These are phyloP conservation scores for Darevskia mixta DNA, from an alignment of 2,797 vertebrate genomes.

Conservation along the genomic window DNA sequence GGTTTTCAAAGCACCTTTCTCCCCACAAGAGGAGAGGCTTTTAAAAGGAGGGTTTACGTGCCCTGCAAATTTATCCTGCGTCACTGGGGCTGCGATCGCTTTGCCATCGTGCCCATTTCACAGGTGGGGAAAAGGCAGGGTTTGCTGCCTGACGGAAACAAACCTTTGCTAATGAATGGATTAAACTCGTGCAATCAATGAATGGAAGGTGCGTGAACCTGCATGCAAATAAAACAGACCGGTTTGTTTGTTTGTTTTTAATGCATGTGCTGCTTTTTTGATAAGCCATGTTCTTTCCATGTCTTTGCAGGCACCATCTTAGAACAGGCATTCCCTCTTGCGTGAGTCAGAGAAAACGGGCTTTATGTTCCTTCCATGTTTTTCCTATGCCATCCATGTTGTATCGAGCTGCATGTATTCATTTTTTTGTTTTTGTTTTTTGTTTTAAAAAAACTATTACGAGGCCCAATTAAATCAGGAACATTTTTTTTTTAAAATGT, in stretches of 20 bases:
- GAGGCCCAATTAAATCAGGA: not conserved
- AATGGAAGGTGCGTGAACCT: not conserved
- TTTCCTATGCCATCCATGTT: too few species aligned
- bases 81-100: not conserved
- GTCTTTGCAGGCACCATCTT: not conserved
- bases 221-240: not conserved
- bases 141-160: not conserved
- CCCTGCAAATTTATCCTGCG: not conserved
- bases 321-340: not conserved
- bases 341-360: too few species aligned
- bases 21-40: too few species aligned
- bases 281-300: too few species aligned
- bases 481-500: not conserved
- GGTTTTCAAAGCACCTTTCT: not conserved
- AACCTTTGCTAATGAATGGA: not conserved
- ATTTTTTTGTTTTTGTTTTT: not conserved
- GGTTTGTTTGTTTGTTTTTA: not conserved
- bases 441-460: too few species aligned
- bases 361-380: not conserved
- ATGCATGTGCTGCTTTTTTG: not conserved
- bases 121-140: not conserved
- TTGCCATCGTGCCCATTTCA: conserved; percentile 6
- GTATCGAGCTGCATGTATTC: not conserved
- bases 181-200: not conserved
- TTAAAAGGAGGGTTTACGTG: not conserved